phyloP scores from a whole-genome alignment of 2,888 invertebrate species.

The Dexiosoma caninum region DNA sequence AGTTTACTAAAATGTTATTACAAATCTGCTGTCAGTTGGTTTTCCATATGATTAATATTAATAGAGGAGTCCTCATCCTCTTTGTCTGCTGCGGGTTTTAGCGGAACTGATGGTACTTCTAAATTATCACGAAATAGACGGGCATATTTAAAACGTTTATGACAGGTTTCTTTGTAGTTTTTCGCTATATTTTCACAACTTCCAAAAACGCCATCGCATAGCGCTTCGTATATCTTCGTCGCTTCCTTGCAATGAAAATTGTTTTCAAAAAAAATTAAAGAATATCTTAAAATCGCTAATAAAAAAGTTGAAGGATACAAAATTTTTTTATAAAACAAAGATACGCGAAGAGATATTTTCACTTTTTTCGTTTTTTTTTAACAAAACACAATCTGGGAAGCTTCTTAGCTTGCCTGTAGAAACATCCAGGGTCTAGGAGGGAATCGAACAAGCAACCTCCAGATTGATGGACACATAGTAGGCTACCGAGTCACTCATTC shows the following conservation, averaged over 20 bases:
- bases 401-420: too few species aligned
- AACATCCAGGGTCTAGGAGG: too few species aligned
- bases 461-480: too few species aligned
- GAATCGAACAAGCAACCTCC: too few species aligned
- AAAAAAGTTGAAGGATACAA: too few species aligned
- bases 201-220: slow-evolving; percentile 90
- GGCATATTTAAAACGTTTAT: slow-evolving; percentile 87
- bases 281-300: too few species aligned
- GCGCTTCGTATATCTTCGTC: slow-evolving; percentile 86
- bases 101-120: slow-evolving; percentile 71
- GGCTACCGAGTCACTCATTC: too few species aligned
- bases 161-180: slow-evolving; percentile 85
- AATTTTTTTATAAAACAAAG: too few species aligned
- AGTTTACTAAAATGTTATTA: slow-evolving; percentile 64
- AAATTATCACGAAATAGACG: slow-evolving; percentile 82
- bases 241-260: slow-evolving; percentile 82
- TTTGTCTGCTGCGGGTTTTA: slow-evolving; percentile 19
- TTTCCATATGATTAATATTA: slow-evolving; percentile 65
- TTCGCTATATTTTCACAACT: slow-evolving; percentile 83
- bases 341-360: too few species aligned
- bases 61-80: slow-evolving; percentile 56
- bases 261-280: too few species aligned
- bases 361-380: too few species aligned
- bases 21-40: slow-evolving; percentile 67
- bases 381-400: too few species aligned